Evolutionary conservation across 2,113 vertebrate species (phyloP), one percentile per base, ranked within the genome.

Genomic region (Nibea coibor): DNA sequence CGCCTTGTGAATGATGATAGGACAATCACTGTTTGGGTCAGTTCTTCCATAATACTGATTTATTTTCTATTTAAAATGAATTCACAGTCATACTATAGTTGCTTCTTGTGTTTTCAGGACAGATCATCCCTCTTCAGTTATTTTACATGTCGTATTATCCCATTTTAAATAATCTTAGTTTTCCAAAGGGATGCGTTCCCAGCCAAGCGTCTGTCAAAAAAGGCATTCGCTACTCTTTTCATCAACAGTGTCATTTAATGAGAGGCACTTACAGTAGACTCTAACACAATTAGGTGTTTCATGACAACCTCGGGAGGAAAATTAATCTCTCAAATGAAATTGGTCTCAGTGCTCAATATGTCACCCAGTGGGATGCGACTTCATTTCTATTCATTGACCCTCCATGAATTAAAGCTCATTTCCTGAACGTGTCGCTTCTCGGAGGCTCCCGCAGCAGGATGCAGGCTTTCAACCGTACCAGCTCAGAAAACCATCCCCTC

Each of bases 221-320:
- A 87, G 53, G 51, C 84, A 78, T 88, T 51, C 43, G 51, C 62
- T 75, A 35, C 86, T 86, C 75, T 84, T 78, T 83, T 85, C 45
- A 66, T 78, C 59, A 58, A 90, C 74, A 86, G 79, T 85, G 85
- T 86, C 77, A 70, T 93, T 93, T 91, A 89, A 91, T 88, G 81
- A 92, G 88, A 93, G 87, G 84, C 93, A 91, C 92, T 90, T 92
- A 83, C 82, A 92, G 82, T 87, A 85, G 87, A 88, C 85, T 89
- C 81, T 61, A 91, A 88, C 90, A 94, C 94, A 94, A 94, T 88
- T 86, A 80, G 82, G 82, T 87, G 82, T 92, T 91, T 88, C 69
- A 92, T 94, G 95, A 93, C 87, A 94, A 93, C 92, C 94, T 93
- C 83, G 85, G 92, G 95, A 96, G 93, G 89, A 86, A 91, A 91